Evolutionary conservation across 1,140 invertebrate genomes (phyloP), one percentile per base, ranked within the genome.

Genomic region (Pomacea maculata): DNA sequence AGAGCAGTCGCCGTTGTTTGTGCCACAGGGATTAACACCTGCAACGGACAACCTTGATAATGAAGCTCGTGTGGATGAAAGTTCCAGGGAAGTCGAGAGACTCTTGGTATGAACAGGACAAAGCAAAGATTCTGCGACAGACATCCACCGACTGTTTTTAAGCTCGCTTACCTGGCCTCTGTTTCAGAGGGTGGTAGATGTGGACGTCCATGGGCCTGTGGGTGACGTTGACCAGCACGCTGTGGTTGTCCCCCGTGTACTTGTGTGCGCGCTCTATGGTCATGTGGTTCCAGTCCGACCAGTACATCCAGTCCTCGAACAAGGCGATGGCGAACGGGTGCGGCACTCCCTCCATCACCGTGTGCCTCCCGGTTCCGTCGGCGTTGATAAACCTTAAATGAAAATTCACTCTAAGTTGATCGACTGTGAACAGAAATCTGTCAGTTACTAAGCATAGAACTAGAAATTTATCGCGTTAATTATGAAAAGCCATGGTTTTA

Each of bases 241-340:
- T 94, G 94, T 98, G 97, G 85, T 98, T 96, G 10, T 95, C 96
- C 9, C 98, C 98, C 0, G 98, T 99, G 85, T 98, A 96, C 91
- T 99, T 99, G 87, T 99, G 97, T 0, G 98, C 98, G 81, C 97
- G 92, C 88, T 99, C 99, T 0, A 99, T 96, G 14, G 97, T 97
- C 55, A 92, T 84, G 5, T 98, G 91, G 89, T 98, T 98, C 71
- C 99, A 93, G 91, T 99, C 98, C 0, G 98, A 99, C 97, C 98
- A 99, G 90, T 99, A 99, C 82, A 99, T 98, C 88, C 96, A 98
- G 87, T 97, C 95, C 61, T 95, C 94, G 91, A 95, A 96, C 0
- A 99, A 95, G 0, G 97, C 97, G 19, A 99, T 97, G 0, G 97
- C 97, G 90, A 98, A 99, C 9, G 97, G 85, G 74, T 89, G 88